Base-by-base conservation (phyloP, 1,140 invertebrate species). In the Cotesia glomerata region DNA sequence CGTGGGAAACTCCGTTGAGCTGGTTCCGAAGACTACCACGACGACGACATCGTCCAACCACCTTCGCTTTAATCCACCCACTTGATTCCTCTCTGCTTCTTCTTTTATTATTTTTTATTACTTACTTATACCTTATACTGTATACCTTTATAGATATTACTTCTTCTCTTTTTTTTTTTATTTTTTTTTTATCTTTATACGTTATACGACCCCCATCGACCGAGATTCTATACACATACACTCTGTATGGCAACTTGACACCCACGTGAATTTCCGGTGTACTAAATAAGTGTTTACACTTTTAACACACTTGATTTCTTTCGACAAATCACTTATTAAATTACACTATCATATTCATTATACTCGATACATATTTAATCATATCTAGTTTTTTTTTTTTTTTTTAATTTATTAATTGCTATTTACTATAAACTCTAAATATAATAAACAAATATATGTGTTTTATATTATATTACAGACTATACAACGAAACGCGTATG, bases 1-100 rank as follows among this genome's bases (percentile, higher is more conserved):
- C 84, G 85, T 85, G 84, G 81, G 83, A 85, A 83, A 81, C 79
- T 79, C 77, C 74, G 54, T 74, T 65, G 76, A 78, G 77, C 71
- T 76, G 66, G 76, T 66, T 34, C 76, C 79, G 74, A 79, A 78
- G 77, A 77, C 67, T 11, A 39, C 56, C 54, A 16, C 68, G 56
- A 45, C 39, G 39, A 45, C 39, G 11, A 45, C 65, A 35, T 36
- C 68, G 45, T 74, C 71, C 74, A 73, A 71, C 73, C 71, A 74
- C 58, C 74, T 79, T 69, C 63, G 69, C 74, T 72, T 72, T 69
- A 71, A 59, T 72, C 65, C 74, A 71, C 75, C 75, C 66, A 72
- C 71, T 73, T 66, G 56, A 73, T 74, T 59, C 69, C 63, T 75
- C 65, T 73, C 36, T 74, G 32, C 51, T 68, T 68, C 11, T 62